Evolutionary conservation across 2,888 invertebrate genomes (phyloP), one percentile per base, ranked within the genome.

Genomic region (Caenorhabditis afra): DNA sequence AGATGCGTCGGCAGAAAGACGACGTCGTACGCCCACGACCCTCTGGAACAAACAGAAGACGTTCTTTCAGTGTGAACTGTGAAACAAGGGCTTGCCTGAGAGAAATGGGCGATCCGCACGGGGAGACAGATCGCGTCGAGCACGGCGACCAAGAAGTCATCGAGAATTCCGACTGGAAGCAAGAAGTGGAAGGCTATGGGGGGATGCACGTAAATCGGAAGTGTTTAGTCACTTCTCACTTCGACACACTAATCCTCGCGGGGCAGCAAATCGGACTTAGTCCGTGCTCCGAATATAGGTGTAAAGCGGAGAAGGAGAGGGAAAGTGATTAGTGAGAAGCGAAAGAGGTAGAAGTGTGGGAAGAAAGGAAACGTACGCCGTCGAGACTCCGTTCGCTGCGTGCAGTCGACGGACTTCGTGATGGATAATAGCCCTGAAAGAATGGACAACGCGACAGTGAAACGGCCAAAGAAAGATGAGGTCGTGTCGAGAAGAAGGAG

Each of bases 1-100:
- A 93, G 90, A 16, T 92, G 91, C 3, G 91, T 80, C 1, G 93
- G 93, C 41, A 93, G 90, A 52, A 91, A 90, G 62, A 89, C 86
- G 37, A 90, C 85, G 66, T 90, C 90, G 57, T 87, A 87, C 14
- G 86, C 86, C 90, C 90, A 90, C 12, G 87, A 82, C 44, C 89
- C 86, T 64, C 86, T 74, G 67, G 37, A 78, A 71, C 0, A 53
- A 18, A 35, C 29, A 37, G 37, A 16, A 49, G n/a, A n/a, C n/a
- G n/a, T n/a, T n/a, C n/a, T n/a, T n/a, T n/a, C n/a, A n/a, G n/a
- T n/a, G n/a, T 3, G 44, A 14, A 20, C n/a, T 5, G 37, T 49
- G 22, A 7, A 29, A 5, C 23, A 16, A 10, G 20, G 29, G 52
- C 18, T 14, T 16, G 11, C 64, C 47, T 12, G 29, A 84, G 61